These are phyloP conservation scores for Ceratitis capitata DNA, from an alignment of 1,140 invertebrate genomes.

Conservation along the genomic window DNA sequence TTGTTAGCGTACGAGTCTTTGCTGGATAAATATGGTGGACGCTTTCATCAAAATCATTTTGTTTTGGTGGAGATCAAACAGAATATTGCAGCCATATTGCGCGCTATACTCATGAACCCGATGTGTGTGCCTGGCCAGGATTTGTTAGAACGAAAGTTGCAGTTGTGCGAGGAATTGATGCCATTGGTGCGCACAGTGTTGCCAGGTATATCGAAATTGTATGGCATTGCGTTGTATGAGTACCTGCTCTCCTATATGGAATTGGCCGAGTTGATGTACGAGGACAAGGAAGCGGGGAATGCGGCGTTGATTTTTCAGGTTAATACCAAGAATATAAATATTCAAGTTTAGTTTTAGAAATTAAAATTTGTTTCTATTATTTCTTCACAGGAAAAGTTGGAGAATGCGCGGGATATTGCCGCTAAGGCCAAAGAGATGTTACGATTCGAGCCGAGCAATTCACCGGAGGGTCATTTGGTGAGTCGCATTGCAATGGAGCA, in stretches of 20 bases:
- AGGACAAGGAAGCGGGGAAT: conserved; percentile 46
- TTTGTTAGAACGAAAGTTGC: conserved; percentile 67
- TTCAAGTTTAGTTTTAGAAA: too few relatives aligned
- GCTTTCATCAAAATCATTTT: conserved; percentile 74
- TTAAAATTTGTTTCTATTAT: too few relatives aligned
- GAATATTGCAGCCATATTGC: conserved; percentile 71
- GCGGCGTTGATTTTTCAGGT: not conserved
- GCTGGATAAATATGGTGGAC: conserved; percentile 68
- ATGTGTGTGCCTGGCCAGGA: conserved; percentile 63
- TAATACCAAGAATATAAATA: too few relatives aligned
- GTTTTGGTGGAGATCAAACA: conserved; percentile 75
- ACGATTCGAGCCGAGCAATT: conserved; percentile 74
- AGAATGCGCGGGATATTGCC: conserved; percentile 68
- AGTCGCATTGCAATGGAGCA: conserved; percentile 55
- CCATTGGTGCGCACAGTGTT: conserved; percentile 74
- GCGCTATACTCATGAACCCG: conserved; percentile 65
- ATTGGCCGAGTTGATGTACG: conserved; percentile 66
- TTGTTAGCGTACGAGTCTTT: conserved; percentile 68
- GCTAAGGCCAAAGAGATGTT: conserved; percentile 74
- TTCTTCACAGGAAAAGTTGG: conserved; percentile 67
- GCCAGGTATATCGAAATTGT: conserved; percentile 77
- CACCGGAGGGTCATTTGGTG: conserved; percentile 77
- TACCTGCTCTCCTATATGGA: conserved; percentile 73
- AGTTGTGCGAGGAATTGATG: conserved; percentile 74
- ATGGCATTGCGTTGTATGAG: conserved; percentile 80